Evolutionary conservation across 2,797 vertebrate genomes (phyloP), one percentile per base, ranked within the genome.

Genomic region (Brotula barbata): DNA sequence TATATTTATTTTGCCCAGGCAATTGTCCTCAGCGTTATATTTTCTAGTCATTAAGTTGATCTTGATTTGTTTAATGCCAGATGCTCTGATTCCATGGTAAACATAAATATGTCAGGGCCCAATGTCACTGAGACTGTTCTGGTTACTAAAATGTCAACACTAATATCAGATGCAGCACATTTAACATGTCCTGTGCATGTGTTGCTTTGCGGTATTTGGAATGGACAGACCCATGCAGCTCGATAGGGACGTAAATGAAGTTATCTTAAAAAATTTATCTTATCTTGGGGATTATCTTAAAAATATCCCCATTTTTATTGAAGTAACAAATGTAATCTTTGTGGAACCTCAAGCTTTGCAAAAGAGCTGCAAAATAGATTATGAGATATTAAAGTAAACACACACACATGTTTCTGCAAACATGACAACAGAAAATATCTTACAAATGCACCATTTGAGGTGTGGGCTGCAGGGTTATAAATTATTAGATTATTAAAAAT

Each of bases 101-200:
- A 45, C 41, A 52, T 31, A 49, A 66, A 73, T 58, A 28, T 28
- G 34, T 47, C 10, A 47, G n/a, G 4, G 14, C 57, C 43, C 33
- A 17, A 33, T 21, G 43, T 53, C 58, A 64, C 25, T 0, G 15
- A 69, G 44, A 39, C 53, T 57, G 14, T 43, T 58, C 36, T 14
- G 52, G 41, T 60, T 70, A 55, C 65, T 53, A 61, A 76, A 58
- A 69, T 50, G 60, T 47, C 64, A 77, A 19, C 60, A 54, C 63
- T 67, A 64, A 62, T 69, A 77, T 68, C 55, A 48, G 31, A 36
- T 51, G 49, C 50, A 31, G 75, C 58, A 54, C 47, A 40, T 71
- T 52, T 76, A 78, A 76, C n/a, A 69, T 61, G 64, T 71, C 61
- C 78, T 73, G 73, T 59, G 74, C 77, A 69, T 64, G 43, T 75